These are phyloP conservation scores for Thunnus maccoyii DNA, from an alignment of 2,113 vertebrate species.

Conservation along the genomic window DNA sequence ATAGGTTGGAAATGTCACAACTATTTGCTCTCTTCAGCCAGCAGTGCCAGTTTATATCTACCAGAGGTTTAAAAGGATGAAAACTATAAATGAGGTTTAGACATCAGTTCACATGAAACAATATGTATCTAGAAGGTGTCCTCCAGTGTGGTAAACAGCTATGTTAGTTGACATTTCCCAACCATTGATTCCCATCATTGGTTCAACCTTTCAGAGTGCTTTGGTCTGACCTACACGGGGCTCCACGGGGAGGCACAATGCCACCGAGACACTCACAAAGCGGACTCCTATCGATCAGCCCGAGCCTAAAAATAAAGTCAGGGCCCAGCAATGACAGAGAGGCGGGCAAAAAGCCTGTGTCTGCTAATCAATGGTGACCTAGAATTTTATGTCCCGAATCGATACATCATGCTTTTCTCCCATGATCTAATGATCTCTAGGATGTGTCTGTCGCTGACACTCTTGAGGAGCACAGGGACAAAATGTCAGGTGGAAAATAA, in stretches of 20 bases:
- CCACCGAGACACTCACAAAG: constrained; percentile 64
- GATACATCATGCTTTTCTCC: constrained; percentile 63
- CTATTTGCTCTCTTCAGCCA: not conserved
- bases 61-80: constrained; percentile 5
- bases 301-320: constrained; percentile 75
- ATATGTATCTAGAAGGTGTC: constrained; percentile 38
- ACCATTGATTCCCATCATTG: constrained; percentile 80
- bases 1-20: constrained; percentile 42
- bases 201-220: constrained; percentile 74
- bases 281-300: constrained; percentile 69
- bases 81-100: constrained; percentile 28
- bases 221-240: constrained; percentile 70
- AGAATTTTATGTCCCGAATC: constrained; percentile 64
- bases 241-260: constrained; percentile 58
- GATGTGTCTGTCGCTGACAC: constrained; percentile 47
- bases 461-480: constrained; percentile 10
- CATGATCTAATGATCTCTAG: constrained; percentile 69
- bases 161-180: constrained; percentile 79
- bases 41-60: constrained; percentile 16
- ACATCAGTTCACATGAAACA: constrained; percentile 48
- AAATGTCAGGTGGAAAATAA: constrained; percentile 56
- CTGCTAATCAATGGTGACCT: constrained; percentile 77
- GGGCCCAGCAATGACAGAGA: constrained; percentile 45
- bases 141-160: constrained; percentile 58
- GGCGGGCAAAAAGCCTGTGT: constrained; percentile 48